Base-by-base conservation (phyloP, 1,140 invertebrate species). In the Atta cephalotes region DNA sequence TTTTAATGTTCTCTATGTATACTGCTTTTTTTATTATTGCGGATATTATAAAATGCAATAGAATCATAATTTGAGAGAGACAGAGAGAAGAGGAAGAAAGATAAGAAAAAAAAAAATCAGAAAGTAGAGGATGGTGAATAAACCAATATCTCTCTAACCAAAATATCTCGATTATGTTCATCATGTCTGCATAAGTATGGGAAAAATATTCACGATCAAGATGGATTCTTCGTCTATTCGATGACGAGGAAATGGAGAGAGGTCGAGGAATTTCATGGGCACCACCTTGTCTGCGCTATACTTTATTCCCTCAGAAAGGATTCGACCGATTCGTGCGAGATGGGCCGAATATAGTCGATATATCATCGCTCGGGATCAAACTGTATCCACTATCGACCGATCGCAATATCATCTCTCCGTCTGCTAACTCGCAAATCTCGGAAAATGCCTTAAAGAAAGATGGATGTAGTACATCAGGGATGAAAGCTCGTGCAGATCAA, bases 361-460 rank as follows among this genome's bases (percentile, higher is more conserved):
- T 85, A 66, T 85, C 82, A 85, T 79, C 62, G 45, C 82, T 14
- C 28, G 45, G 45, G 81, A 85, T 85, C 81, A 78, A 65, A 25
- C 49, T 58, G 49, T 56, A 85, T 79, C 74, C 82, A 65, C 74
- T 68, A 53, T 65, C 82, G 72, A 78, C 21, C 60, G 45, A 53
- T 14, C 49, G 45, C 12, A 25, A 49, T 79, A 85, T 76, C 82
- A 85, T 76, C 82, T 78, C 56, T 31, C 72, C 31, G 45, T 62
- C 16, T n/a, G n/a, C 49, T 85, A 79, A 85, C 82, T 79, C 74
- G 74, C 82, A 39, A 85, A 85, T 85, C 82, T 85, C 82, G 74
- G 82, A 45, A 79, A 85, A 79, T 60, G 76, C 49, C 35, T 58
- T 56, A 45, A 65, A 63, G 74, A 85, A 85, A 85, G 82, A 85